Conservation (phyloP, 2,113 vertebrate species). For the Ochotona curzoniae region DNA sequence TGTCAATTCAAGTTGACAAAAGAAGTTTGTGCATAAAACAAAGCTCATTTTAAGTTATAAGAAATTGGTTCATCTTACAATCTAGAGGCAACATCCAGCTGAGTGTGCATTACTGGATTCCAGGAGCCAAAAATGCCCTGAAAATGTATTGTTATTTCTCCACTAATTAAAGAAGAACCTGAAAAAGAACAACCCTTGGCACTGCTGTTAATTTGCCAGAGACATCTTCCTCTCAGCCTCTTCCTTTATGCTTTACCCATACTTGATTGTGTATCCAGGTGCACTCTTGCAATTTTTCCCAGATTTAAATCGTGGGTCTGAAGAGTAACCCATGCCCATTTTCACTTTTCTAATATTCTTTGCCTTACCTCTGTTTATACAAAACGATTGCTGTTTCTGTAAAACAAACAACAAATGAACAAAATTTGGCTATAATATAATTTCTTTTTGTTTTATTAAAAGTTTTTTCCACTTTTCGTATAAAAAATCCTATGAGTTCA, state of each 20-base stretch:
- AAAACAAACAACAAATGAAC: background rate
- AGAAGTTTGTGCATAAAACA: background rate
- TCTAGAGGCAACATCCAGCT: background rate
- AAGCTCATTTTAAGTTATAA: background rate
- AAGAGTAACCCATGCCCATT: background rate
- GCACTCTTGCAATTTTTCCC: background rate
- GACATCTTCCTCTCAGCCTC: background rate
- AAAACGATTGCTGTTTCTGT: background rate
- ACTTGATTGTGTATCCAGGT: background rate
- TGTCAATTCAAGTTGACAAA: background rate
- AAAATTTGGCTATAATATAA: background rate
- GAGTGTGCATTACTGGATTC: background rate
- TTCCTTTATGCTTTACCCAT: background rate
- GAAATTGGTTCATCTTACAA: background rate
- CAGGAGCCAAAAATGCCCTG: background rate
- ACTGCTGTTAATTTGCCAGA: background rate
- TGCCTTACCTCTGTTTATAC: background rate
- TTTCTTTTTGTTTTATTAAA: slow-evolving; percentile 9
- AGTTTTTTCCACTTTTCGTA: background rate
- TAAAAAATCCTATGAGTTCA: background rate
- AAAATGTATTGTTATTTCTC: background rate
- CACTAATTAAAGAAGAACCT: background rate
- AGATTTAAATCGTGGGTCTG: background rate
- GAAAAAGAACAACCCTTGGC: background rate
- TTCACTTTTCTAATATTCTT: background rate